Evolutionary conservation across 1,140 invertebrate genomes (phyloP).

Genomic region (Drosophila quadrilineata): DNA sequence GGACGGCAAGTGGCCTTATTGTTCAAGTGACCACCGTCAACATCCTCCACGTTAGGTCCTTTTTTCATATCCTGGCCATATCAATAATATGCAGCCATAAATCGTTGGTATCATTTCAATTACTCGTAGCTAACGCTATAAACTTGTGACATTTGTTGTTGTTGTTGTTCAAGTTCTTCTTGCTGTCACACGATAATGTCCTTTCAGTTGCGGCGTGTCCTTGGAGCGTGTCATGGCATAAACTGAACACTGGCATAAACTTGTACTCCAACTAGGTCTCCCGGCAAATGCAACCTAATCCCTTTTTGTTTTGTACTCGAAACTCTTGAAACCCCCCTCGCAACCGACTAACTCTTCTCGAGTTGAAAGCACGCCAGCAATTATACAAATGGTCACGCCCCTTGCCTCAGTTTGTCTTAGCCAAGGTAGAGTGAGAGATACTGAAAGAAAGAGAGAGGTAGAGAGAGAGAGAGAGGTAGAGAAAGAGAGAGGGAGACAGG

Average conservation of each 20-base stretch:
- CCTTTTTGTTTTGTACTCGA: no score
- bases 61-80: slow-evolving; percentile 19
- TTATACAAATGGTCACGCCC: slow-evolving; percentile 66
- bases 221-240: slow-evolving; percentile 69
- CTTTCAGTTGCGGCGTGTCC: slow-evolving; percentile 51
- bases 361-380: slow-evolving; percentile 55
- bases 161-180: slow-evolving; percentile 26
- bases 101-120: slow-evolving; percentile 36
- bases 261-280: not conserved
- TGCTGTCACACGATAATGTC: slow-evolving; percentile 67
- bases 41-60: no score
- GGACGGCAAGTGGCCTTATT: not conserved
- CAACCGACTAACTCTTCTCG: not conserved
- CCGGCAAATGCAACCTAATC: no score
- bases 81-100: slow-evolving; percentile 27
- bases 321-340: not conserved
- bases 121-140: slow-evolving; percentile 24
- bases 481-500: not conserved
- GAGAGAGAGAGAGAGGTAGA: not conserved
- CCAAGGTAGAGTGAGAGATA: not conserved
- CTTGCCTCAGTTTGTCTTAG: not conserved
- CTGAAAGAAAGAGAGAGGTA: no score
- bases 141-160: not conserved
- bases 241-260: slow-evolving; percentile 35
- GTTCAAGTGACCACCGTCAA: no score